Percentiles rank a stretch among this genome's conserved stretches.
Evolutionary conservation across 2,888 invertebrate genomes (phyloP).

Genomic region (Rambutsinella grinnellia): DNA sequence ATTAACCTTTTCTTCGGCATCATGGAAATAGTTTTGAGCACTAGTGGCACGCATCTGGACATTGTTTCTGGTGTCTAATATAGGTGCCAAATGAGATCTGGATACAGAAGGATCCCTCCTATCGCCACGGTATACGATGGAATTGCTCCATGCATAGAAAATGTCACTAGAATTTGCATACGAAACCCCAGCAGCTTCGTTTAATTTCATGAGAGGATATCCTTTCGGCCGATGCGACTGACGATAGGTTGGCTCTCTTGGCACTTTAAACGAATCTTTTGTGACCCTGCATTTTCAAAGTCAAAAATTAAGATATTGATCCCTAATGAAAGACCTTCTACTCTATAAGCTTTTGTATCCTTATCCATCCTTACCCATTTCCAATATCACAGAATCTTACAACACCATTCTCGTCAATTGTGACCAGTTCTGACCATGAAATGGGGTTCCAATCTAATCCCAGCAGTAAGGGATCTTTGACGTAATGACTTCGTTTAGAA

Average conservation of each 20-base stretch:
- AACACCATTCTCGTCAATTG: slow-evolving; percentile 60
- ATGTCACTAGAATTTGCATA: slow-evolving; percentile 17
- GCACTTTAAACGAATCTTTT: not conserved
- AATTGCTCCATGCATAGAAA: slow-evolving; percentile 54
- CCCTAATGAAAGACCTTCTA: too few species aligned
- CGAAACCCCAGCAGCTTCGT: slow-evolving; percentile 52
- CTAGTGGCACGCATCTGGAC: slow-evolving; percentile 33
- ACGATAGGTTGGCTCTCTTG: not conserved
- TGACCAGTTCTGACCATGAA: slow-evolving; percentile 46
- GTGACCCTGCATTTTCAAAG: not conserved
- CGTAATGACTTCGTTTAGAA: not conserved
- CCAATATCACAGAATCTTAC: slow-evolving; percentile 45
- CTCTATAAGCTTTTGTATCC: too few species aligned
- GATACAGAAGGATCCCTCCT: slow-evolving; percentile 22
- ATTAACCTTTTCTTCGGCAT: slow-evolving; percentile 6
- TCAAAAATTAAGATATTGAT: too few species aligned
- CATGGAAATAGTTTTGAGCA: slow-evolving; percentile 49
- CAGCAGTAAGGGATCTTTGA: slow-evolving; percentile 36
- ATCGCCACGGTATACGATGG: slow-evolving; percentile 53
- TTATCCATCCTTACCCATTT: slow-evolving; percentile 54
- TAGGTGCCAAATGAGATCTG: slow-evolving; percentile 4
- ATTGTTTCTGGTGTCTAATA: slow-evolving; percentile 48
- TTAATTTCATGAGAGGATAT: slow-evolving; percentile 47
- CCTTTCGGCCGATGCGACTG: not conserved
- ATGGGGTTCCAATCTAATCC: slow-evolving; percentile 55